Evolutionary conservation across 2,797 vertebrate genomes (phyloP).

Genomic region (Gymnothorax reevesii): DNA sequence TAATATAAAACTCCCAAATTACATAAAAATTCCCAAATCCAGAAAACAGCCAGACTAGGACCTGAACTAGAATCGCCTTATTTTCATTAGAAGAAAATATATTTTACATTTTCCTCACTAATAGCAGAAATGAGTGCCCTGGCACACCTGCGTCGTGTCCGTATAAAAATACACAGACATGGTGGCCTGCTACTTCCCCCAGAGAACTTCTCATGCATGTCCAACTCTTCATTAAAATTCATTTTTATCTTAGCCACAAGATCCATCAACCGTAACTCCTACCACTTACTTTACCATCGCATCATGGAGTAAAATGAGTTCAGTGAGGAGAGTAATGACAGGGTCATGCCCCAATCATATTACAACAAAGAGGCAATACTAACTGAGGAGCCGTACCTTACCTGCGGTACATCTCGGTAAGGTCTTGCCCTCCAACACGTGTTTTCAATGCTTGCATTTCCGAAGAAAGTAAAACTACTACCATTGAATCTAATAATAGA

Average conservation of each 20-base stretch:
- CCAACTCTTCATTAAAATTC: conserved; percentile 19
- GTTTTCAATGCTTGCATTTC: too few species aligned
- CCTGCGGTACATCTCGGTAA: too few species aligned
- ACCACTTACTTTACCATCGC: neutral
- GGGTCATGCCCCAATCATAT: neutral
- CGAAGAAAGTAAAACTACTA: too few species aligned
- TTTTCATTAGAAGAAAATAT: neutral
- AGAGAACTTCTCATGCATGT: conserved; percentile 1
- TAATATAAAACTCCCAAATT: neutral
- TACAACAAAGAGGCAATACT: too few species aligned
- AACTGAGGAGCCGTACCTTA: too few species aligned
- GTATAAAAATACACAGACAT: neutral
- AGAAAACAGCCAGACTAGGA: neutral
- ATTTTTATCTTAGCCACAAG: conserved; percentile 27
- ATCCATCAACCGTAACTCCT: conserved; percentile 3
- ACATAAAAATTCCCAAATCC: neutral
- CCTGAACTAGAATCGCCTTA: neutral
- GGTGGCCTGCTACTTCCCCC: neutral
- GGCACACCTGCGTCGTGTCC: neutral
- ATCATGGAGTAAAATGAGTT: neutral
- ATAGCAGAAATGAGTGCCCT: conserved; percentile 3
- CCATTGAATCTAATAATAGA: too few species aligned
- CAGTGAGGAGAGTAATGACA: neutral
- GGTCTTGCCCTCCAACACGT: too few species aligned
- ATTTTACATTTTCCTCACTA: neutral